Evolutionary conservation across 2,797 vertebrate genomes (phyloP), one percentile per base, ranked within the genome.

Genomic region (Notolabrus celidotus): DNA sequence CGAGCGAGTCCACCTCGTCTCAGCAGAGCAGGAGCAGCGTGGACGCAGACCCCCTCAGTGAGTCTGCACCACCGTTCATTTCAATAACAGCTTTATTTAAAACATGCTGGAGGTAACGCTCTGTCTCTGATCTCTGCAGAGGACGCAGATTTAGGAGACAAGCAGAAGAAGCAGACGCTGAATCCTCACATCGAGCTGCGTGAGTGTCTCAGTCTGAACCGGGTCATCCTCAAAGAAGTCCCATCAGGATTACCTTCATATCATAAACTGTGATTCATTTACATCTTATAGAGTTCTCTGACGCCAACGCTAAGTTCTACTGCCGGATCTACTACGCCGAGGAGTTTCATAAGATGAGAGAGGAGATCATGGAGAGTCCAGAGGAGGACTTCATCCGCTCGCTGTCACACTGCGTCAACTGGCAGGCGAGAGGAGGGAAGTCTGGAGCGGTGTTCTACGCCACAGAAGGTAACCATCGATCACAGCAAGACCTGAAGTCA

Each of bases 361-460:
- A 96, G 57, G 96, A 96, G 79, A 97, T 99, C 79, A 92, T 99
- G 92, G 97, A 96, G 86, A 98, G 96, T 91, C 93, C 91, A 0
- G 96, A 99, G 63, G 98, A 99, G n/a, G 96, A 98, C 71, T 99
- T 99, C 19, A 95, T 99, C 59, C 95, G 95, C 22, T 99, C 98
- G 0, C 95, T 99, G 10, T 98, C 98, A 2, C 98, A 97, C 87
- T 99, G 98, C 0, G 95, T 97, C 22, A 98, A 98, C 79, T 99
- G 98, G 98, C 98, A 99, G 87, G 98, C 98, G 19, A 94, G 97
- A 0, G 98, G 98, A 0, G 98, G 98, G 16, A 99, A 99, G 47
- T 99, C 98, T 0, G 98, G 98, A 69, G 98, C 98, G 0, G 97
- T 97, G 0, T 99, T 99, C 91, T 99, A 99, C 19, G 98, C 97